phyloP scores from a whole-genome alignment of 2,888 invertebrate species.

The Anorthoa munda region DNA sequence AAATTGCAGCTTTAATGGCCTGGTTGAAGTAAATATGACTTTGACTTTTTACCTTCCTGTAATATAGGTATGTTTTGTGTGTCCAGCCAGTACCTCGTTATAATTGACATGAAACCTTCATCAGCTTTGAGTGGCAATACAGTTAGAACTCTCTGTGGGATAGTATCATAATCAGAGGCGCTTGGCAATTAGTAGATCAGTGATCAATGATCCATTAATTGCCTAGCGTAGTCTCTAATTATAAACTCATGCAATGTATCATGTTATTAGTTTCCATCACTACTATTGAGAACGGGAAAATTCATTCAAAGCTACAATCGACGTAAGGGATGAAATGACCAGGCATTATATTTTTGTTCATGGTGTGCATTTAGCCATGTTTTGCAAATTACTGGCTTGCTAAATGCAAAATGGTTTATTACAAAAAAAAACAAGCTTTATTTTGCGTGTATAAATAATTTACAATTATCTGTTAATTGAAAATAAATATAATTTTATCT shows the following conservation, averaged over 20 bases:
- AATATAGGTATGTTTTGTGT: background rate
- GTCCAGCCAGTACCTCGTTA: background rate
- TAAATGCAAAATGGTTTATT: too few relatives aligned
- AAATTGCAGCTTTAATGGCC: too few relatives aligned
- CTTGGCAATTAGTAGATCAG: constrained; percentile 33
- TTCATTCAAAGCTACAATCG: background rate
- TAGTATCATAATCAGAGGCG: constrained; percentile 20
- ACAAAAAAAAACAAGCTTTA: too few relatives aligned
- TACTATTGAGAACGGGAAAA: background rate
- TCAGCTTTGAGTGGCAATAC: constrained; percentile 20
- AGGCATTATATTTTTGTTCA: too few relatives aligned
- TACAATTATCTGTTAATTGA: background rate
- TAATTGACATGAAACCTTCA: constrained; percentile 6
- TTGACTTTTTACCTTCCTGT: too few relatives aligned
- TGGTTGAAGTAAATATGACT: too few relatives aligned
- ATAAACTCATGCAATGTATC: background rate
- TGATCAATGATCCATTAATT: constrained; percentile 28
- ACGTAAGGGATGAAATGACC: too few relatives aligned
- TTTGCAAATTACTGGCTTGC: too few relatives aligned
- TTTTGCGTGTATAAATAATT: background rate
- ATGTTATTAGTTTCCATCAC: background rate
- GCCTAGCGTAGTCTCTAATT: constrained; percentile 1
- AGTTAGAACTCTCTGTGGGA: constrained; percentile 27
- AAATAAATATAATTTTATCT: too few relatives aligned
- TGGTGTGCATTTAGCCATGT: too few relatives aligned